Evolutionary conservation across 2,797 vertebrate species (phyloP).

Genomic region (Echeneis naucrates): DNA sequence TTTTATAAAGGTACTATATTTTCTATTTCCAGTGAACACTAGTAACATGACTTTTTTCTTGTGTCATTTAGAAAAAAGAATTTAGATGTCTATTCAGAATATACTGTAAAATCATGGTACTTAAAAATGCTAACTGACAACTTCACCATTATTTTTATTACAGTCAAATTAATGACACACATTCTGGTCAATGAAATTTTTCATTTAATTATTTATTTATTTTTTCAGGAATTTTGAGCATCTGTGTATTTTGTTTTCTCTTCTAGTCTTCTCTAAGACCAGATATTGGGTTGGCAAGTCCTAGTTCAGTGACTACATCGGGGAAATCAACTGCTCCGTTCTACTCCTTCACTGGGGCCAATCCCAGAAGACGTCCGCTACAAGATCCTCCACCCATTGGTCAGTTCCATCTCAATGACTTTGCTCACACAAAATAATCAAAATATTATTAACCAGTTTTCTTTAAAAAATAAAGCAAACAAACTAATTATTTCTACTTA

Average conservation of each 20-base stretch:
- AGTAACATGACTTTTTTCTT: neutral
- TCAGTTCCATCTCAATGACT: constrained; percentile 73
- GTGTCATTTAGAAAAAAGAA: neutral
- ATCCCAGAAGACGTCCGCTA: constrained; percentile 91
- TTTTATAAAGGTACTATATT: neutral
- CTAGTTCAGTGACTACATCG: constrained; percentile 86
- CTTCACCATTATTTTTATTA: neutral
- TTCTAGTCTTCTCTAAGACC: constrained; percentile 89
- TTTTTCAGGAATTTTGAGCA: neutral
- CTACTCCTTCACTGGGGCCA: constrained; percentile 90
- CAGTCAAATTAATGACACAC: neutral
- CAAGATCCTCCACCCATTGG: constrained; percentile 90
- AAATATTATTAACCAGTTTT: neutral
- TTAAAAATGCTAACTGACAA: neutral
- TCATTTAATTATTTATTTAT: too few relatives aligned
- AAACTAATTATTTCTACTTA: too few relatives aligned
- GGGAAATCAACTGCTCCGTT: constrained; percentile 90
- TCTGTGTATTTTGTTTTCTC: constrained; percentile 41
- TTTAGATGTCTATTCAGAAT: too few relatives aligned
- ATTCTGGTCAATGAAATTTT: neutral
- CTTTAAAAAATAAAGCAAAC: too few relatives aligned
- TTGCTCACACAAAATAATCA: neutral
- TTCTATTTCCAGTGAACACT: neutral
- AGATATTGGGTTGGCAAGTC: constrained; percentile 88
- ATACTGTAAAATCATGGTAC: neutral